These are phyloP conservation scores for Drosophila hawaiiensis DNA, from an alignment of 2,888 invertebrate genomes.

Conservation along the genomic window DNA sequence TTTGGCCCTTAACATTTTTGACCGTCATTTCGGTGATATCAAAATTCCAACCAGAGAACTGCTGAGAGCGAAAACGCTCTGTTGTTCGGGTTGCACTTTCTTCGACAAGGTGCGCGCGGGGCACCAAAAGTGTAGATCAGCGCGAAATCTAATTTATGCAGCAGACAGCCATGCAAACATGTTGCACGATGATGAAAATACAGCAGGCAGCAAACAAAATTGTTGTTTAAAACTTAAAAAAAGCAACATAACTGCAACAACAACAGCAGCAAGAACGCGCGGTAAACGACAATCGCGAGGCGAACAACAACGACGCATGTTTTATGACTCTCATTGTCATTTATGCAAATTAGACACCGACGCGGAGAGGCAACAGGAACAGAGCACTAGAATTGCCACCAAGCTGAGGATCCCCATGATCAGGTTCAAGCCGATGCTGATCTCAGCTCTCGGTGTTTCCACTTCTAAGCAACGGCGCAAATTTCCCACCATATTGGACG, in stretches of 20 bases:
- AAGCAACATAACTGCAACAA: constrained; percentile 13
- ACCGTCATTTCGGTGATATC: constrained; percentile 79
- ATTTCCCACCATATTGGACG: constrained; percentile 69
- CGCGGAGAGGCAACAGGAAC: constrained; percentile 10
- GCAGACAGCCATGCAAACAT: constrained; percentile 69
- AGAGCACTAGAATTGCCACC: constrained; percentile 32
- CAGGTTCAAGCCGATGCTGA: constrained; percentile 25
- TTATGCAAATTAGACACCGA: constrained; percentile 78
- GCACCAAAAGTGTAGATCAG: constrained; percentile 76
- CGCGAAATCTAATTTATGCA: constrained; percentile 78
- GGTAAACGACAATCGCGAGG: constrained; percentile 56
- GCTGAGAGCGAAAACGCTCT: constrained; percentile 66
- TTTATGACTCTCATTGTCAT: constrained; percentile 83
- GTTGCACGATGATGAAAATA: constrained; percentile 69
- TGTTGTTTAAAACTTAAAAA: constrained; percentile 59
- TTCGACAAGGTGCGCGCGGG: constrained; percentile 49
- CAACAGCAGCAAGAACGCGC: constrained; percentile 8
- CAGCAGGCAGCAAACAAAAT: constrained; percentile 47
- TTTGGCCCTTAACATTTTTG: constrained; percentile 82
- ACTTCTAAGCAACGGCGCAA: constrained; percentile 70
- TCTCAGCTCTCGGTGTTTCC: constrained; percentile 15
- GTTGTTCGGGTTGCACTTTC: constrained; percentile 68
- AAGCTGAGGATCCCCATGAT: constrained; percentile 1
- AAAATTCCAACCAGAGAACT: constrained; percentile 58
- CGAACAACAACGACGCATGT: constrained; percentile 80